These are phyloP conservation scores for Paraplagusia blochii DNA, from an alignment of 2,113 vertebrate genomes.

Conservation along the genomic window DNA sequence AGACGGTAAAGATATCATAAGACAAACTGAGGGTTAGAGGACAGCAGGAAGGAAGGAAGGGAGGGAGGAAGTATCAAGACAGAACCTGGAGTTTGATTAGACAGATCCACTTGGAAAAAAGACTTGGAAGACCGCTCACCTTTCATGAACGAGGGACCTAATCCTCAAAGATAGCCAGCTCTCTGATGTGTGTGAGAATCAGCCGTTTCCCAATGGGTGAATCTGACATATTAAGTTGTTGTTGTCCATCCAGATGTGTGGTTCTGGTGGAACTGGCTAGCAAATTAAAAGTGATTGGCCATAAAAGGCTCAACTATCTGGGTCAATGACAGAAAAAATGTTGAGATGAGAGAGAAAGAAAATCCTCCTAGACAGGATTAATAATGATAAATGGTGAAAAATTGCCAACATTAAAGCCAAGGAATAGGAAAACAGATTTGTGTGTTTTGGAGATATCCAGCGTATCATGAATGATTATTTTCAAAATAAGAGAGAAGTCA, in stretches of 20 bases:
- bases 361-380: neutral
- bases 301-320: neutral
- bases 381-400: neutral
- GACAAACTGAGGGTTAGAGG: neutral
- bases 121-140: neutral
- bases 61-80: neutral
- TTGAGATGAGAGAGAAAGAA: neutral
- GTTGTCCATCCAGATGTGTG: neutral
- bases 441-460: too few species aligned
- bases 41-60: neutral
- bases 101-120: neutral
- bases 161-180: slow-evolving; percentile 11
- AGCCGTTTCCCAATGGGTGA: neutral
- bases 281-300: neutral
- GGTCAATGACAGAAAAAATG: neutral
- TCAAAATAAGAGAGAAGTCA: too few species aligned
- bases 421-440: too few species aligned
- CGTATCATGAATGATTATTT: too few species aligned
- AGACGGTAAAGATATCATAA: neutral
- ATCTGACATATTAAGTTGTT: neutral
- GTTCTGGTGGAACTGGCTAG: neutral
- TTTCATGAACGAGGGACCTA: slow-evolving; percentile 16
- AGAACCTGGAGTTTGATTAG: neutral
- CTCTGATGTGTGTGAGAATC: neutral
- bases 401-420: too few species aligned